Evolutionary conservation across 2,888 invertebrate species (phyloP), one percentile per base, ranked within the genome.

Genomic region (Agrochola litura): DNA sequence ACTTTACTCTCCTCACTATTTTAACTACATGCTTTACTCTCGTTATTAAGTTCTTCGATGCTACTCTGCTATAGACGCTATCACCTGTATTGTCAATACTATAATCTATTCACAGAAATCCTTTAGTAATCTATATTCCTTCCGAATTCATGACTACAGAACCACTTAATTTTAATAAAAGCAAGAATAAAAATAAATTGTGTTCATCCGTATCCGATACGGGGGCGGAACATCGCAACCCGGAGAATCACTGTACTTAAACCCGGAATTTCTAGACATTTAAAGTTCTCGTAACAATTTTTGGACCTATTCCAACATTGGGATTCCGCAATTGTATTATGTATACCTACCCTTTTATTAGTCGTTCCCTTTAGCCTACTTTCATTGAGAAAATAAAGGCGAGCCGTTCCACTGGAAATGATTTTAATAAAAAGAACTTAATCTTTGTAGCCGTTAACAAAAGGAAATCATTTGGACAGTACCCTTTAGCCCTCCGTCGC

Each of bases 371-470:
- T 87, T 76, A 73, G 71, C 73, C 73, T 74, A 81, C 72, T 84
- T 86, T 79, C 67, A 66, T 74, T 70, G 58, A 73, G 74, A 73
- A 89, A 81, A 89, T 87, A 82, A 81, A 83, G 68, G 76, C 73
- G 69, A 60, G 46, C 77, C 68, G 60, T 81, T 80, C 71, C 72
- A 77, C 66, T 78, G 76, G 56, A 89, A 89, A 89, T 88, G 37
- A 88, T 86, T 89, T 85, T 88, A 84, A 86, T 86, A 88, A 88
- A 86, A 88, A 83, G 86, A 87, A 81, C 81, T 88, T 82, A 88
- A 87, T 88, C 86, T 88, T 83, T 82, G 82, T 79, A 82, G 76
- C 67, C 79, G 68, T 79, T 88, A 86, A 86, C 88, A 89, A 89
- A 87, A 78, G 84, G 82, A 82, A 87, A 85, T 82, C 81, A 72